These are phyloP conservation scores for Jaculus jaculus DNA, from an alignment of 2,113 vertebrate genomes.

Conservation along the genomic window DNA sequence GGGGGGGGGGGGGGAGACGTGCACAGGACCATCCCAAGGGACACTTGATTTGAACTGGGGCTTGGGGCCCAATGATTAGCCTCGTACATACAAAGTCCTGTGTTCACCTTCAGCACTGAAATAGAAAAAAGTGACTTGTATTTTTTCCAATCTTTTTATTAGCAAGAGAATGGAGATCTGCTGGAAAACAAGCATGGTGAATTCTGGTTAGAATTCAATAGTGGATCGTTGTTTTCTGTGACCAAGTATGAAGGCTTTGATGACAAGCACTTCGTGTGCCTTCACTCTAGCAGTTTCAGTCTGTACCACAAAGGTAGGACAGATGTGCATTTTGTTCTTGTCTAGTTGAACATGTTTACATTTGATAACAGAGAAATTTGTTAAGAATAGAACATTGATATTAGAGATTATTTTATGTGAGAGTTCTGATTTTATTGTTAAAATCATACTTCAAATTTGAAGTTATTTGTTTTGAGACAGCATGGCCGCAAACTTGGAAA, in stretches of 20 bases:
- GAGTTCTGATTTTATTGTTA: background rate
- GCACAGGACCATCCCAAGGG: background rate
- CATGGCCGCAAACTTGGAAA: background rate
- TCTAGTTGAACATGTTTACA: background rate
- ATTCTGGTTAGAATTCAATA: conserved; percentile 96
- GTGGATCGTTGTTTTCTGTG: conserved; percentile 93
- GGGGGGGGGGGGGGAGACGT: too few relatives aligned
- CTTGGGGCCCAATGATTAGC: background rate
- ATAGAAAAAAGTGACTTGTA: background rate
- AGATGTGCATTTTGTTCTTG: background rate
- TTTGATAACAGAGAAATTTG: background rate
- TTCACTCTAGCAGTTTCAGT: conserved; percentile 91
- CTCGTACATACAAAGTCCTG: background rate
- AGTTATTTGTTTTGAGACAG: background rate
- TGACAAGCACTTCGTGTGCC: conserved; percentile 96
- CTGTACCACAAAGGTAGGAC: conserved; percentile 95
- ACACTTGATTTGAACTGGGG: background rate
- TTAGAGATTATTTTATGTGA: background rate
- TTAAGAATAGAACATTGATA: background rate
- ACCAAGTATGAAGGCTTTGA: conserved; percentile 95
- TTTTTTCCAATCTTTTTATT: conserved; percentile 39
- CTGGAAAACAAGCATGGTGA: conserved; percentile 93
- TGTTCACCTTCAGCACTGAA: background rate
- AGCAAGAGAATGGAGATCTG: conserved; percentile 89
- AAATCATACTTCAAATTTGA: conserved; percentile 1